Evolutionary conservation across 2,888 invertebrate species (phyloP).

Genomic region (Rutpela maculata): DNA sequence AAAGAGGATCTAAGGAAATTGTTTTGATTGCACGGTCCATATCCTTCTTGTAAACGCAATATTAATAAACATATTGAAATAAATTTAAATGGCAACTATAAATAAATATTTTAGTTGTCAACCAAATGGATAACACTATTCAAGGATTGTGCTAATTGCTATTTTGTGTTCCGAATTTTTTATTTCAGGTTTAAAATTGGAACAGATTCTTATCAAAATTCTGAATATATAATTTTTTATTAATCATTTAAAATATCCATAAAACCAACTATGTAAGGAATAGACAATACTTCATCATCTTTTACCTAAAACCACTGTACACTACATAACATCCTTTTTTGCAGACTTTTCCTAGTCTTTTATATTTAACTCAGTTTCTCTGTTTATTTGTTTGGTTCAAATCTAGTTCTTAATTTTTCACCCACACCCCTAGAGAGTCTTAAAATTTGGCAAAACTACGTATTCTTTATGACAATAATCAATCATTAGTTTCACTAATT

Average conservation of each 20-base stretch:
- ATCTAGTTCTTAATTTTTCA: too few species aligned
- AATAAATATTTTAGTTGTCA: conserved; percentile 22
- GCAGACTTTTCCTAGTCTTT: too few species aligned
- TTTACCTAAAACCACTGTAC: not conserved
- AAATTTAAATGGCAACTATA: not conserved
- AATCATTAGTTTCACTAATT: too few species aligned
- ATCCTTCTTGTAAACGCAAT: not conserved
- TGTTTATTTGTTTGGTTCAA: too few species aligned
- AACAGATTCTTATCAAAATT: conserved; percentile 7
- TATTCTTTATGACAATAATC: too few species aligned
- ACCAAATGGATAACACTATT: conserved; percentile 8
- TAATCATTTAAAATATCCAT: not conserved
- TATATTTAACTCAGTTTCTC: too few species aligned
- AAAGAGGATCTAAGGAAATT: not conserved
- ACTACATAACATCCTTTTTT: too few species aligned
- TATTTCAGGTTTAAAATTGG: conserved; percentile 1
- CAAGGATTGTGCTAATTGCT: conserved; percentile 25
- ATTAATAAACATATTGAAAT: not conserved
- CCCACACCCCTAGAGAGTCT: too few species aligned
- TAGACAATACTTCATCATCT: not conserved
- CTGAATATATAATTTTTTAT: not conserved
- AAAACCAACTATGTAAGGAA: not conserved
- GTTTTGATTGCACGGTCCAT: not conserved
- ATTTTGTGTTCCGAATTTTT: conserved; percentile 17
- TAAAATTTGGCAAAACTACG: too few species aligned